Evolutionary conservation across 1,140 invertebrate genomes (phyloP).

Genomic region (Drosophila neocordata): DNA sequence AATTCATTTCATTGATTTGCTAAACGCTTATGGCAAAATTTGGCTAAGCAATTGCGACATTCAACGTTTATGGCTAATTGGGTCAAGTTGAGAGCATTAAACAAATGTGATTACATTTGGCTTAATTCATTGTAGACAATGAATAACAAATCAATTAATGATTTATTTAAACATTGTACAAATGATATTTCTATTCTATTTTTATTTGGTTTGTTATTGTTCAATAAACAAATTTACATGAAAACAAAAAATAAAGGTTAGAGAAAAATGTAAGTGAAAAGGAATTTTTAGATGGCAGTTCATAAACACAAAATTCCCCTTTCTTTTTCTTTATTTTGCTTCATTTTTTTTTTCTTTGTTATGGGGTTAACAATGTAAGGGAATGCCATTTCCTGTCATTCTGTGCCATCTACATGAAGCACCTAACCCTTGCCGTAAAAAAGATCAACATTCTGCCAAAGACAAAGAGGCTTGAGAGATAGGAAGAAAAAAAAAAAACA

Average conservation of each 20-base stretch:
- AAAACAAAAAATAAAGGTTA: not conserved
- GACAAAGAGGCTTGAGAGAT: not conserved
- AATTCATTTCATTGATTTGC: too few species aligned
- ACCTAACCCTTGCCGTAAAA: slow-evolving; percentile 2
- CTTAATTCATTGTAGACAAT: not conserved
- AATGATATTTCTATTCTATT: not conserved
- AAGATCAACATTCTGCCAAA: slow-evolving; percentile 5
- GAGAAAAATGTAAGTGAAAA: not conserved
- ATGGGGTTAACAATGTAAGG: not conserved
- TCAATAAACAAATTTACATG: not conserved
- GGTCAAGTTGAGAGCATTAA: slow-evolving; percentile 28
- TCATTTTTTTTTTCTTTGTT: not conserved
- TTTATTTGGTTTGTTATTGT: too few species aligned
- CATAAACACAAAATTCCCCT: not conserved
- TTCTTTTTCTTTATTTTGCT: too few species aligned
- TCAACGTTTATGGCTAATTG: slow-evolving; percentile 29
- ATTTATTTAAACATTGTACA: not conserved
- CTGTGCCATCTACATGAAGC: not conserved
- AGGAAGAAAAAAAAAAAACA: slow-evolving; percentile 1
- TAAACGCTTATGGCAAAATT: not conserved
- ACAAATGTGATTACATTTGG: not conserved
- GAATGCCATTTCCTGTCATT: slow-evolving; percentile 1
- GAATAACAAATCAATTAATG: slow-evolving; percentile 11
- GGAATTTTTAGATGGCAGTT: not conserved
- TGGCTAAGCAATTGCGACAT: not conserved